These are phyloP conservation scores for Hylyphantes graminicola DNA, from an alignment of 1,140 invertebrate species.

Conservation along the genomic window DNA sequence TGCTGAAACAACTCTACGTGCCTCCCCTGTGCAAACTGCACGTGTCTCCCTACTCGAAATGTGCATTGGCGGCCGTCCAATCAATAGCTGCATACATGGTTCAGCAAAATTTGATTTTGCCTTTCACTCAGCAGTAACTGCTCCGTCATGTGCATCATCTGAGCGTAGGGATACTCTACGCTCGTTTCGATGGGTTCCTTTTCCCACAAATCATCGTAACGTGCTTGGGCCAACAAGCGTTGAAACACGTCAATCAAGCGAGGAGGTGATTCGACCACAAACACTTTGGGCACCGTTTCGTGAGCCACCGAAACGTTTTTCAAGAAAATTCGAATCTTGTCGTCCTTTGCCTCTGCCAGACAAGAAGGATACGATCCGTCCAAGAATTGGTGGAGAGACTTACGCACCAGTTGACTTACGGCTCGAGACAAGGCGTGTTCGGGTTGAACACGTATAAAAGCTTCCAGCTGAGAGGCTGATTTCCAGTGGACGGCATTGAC, in stretches of 20 bases:
- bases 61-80: neutral
- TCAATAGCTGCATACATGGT: neutral
- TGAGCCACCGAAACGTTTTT: neutral
- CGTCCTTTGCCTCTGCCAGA: neutral
- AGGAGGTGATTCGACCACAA: neutral
- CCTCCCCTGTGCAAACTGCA: neutral
- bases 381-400: neutral
- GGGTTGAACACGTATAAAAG: neutral
- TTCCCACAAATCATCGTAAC: neutral
- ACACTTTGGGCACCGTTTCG: neutral
- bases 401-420: neutral
- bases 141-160: neutral
- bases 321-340: neutral
- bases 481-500: neutral
- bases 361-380: neutral
- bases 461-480: neutral
- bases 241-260: neutral
- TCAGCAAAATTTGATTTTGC: neutral
- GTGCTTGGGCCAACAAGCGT: neutral
- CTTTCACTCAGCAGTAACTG: neutral
- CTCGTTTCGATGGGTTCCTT: neutral
- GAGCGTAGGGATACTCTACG: neutral
- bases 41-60: neutral
- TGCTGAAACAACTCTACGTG: neutral
- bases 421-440: neutral